Percentiles rank a stretch among this genome's conserved stretches.
Conservation (phyloP, 2,797 vertebrate genomes). For the Lagocephalus sceleratus region DNA sequence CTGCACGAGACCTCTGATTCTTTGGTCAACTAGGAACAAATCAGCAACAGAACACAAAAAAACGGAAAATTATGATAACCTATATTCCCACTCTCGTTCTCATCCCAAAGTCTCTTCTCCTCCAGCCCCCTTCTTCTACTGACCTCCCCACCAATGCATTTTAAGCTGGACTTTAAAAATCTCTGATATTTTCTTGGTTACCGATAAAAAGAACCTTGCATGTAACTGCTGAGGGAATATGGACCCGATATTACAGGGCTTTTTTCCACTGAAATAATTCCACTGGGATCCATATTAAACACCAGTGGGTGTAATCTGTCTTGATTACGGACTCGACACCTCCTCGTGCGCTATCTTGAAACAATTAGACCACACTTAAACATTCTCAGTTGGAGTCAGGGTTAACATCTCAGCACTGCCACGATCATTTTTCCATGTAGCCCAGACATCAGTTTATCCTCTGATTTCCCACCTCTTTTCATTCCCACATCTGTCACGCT, state of each 20-base stretch:
- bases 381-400: slow-evolving; percentile 24
- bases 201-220: too few species aligned
- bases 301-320: slow-evolving; percentile 31
- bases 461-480: slow-evolving; percentile 8
- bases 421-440: slow-evolving; percentile 21
- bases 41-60: too few species aligned
- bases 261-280: slow-evolving; percentile 20
- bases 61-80: too few species aligned
- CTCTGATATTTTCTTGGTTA: neutral
- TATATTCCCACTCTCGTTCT: too few species aligned
- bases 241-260: slow-evolving; percentile 14
- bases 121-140: too few species aligned
- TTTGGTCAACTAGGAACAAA: too few species aligned
- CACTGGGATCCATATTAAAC: slow-evolving; percentile 28
- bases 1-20: too few species aligned
- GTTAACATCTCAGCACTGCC: slow-evolving; percentile 5
- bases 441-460: slow-evolving; percentile 1
- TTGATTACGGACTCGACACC: slow-evolving; percentile 26
- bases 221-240: neutral
- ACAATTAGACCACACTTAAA: slow-evolving; percentile 46
- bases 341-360: slow-evolving; percentile 37
- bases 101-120: too few species aligned
- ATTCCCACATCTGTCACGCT: slow-evolving; percentile 37
- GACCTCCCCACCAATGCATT: too few species aligned
- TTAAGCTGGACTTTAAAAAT: neutral